Base-by-base conservation (phyloP, 53 echinoderm and acorn worm genomes). In the Paelopatides confundens region DNA sequence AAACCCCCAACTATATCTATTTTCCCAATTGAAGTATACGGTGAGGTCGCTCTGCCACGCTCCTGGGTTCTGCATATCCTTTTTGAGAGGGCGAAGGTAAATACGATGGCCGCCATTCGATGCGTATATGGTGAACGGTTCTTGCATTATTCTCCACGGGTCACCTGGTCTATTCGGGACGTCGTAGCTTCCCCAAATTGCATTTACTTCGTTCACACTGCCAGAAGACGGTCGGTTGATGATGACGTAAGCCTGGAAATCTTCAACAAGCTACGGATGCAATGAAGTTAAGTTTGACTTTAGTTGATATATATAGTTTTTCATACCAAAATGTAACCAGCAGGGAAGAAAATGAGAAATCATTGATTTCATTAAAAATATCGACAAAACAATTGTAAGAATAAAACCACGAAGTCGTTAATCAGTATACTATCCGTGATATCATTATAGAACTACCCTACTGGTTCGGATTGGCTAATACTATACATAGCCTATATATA, bases 31-130 rank as follows among this genome's bases (percentile, higher is more conserved):
- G 48, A 79, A 79, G 49, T 52, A 48, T 52, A 79, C 53, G 8
- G 23, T 79, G 3, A 79, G 79, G 33, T 79, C 79, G 51, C 79
- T 79, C 51, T 79, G 52, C 79, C 79, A 79, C 13, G 52, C 26
- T 2, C 79, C 10, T 21, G 54, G 54, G 30, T 2, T 50, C 31
- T 48, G 30, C 53, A 79, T 32, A 3, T 79, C 79, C 15, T 13
- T 51, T 18, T 53, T 3, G 12, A 53, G 17, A 31, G 79, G 79
- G 1, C 24, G 33, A 4, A 79, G 32, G 26, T 79, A 52, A 13
- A 79, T 79, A 18, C 79, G 51, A 33, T 48, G 49, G 14, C 79
- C 79, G 3, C 53, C 79, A 79, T 53, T 31, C 79, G 52, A 79
- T 3, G 79, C 27, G 26, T 47, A 32, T 33, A 79, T 48, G 17